A percentile compares a stretch with the other conserved stretches of the same genome.
These are phyloP conservation scores for Dinoponera quadriceps DNA, from an alignment of 1,140 invertebrate species.

Conservation along the genomic window DNA sequence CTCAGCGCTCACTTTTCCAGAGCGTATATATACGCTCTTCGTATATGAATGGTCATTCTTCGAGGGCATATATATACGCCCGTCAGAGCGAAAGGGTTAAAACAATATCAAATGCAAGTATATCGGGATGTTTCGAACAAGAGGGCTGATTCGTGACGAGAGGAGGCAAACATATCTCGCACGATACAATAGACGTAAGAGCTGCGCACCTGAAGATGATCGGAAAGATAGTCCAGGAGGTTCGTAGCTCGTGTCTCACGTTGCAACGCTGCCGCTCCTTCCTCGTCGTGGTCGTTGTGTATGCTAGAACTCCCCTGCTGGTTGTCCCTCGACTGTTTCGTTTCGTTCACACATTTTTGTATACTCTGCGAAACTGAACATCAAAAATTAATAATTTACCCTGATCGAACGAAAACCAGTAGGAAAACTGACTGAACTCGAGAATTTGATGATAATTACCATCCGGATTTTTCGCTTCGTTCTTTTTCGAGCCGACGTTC, in stretches of 20 bases:
- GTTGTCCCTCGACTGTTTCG: slow-evolving; percentile 46
- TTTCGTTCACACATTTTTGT: slow-evolving; percentile 70
- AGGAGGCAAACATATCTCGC: not conserved
- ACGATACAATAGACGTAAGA: slow-evolving; percentile 23
- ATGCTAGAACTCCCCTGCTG: slow-evolving; percentile 37
- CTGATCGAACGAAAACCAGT: not conserved
- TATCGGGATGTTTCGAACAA: too few species aligned
- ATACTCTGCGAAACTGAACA: slow-evolving; percentile 58
- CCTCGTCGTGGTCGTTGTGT: slow-evolving; percentile 39
- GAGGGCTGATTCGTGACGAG: too few species aligned
- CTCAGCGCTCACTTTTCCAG: too few species aligned
- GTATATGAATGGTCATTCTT: too few species aligned
- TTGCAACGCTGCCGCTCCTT: slow-evolving; percentile 28
- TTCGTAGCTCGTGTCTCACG: slow-evolving; percentile 67
- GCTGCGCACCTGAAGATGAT: slow-evolving; percentile 85
- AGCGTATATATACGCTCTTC: too few species aligned
- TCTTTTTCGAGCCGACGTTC: not conserved
- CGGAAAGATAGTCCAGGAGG: slow-evolving; percentile 85
- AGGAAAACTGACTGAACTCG: not conserved
- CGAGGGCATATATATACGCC: too few species aligned
- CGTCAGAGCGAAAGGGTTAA: too few species aligned
- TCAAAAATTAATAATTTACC: not conserved
- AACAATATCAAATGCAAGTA: too few species aligned
- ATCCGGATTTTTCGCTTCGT: not conserved
- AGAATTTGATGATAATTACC: slow-evolving; percentile 34